Evolutionary conservation across 2,113 vertebrate species (phyloP), one percentile per base, ranked within the genome.

Genomic region (Engraulis encrasicolus): DNA sequence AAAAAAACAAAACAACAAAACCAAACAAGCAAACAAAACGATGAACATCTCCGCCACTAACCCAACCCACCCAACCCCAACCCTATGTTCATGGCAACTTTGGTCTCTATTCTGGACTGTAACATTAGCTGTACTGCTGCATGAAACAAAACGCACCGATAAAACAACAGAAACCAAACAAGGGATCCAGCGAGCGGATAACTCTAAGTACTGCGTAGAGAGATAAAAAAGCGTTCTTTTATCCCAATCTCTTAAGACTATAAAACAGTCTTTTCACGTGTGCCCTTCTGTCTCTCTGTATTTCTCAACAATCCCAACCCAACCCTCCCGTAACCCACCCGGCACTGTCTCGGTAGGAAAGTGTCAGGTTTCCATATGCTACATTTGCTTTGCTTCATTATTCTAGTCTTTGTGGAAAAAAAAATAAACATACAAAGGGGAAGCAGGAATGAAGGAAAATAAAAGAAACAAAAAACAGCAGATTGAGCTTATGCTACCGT

Each of bases 41-140:
- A 83, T 7, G 0, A 52, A 49, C 78, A 49, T 81, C 50, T 20
- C 52, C 54, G 23, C 66, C 49, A 37, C 48, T 17, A 7, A 15
- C 71, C 74, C 31, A n/a, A n/a, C 37, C 37, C 36, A 23, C 54
- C 61, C 50, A 86, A 83, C 82, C 78, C 84, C 85, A n/a, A n/a
- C 84, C 83, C 85, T 85, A 89, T 9, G 40, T 45, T 45, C 4
- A 45, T n/a, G n/a, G n/a, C n/a, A 89, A 90, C 93, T 93, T 93
- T 94, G 93, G 92, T 94, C 91, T 94, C 90, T 90, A 90, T 90
- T 91, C 90, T 85, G 87, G 89, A 89, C 90, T 88, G 86, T 89
- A 90, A 86, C 81, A 20, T 84, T 80, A 84, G 80, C 88, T 37
- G 90, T 80, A 86, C 61, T 81, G 84, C 85, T 87, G 66, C 66